A percentile compares a stretch with the other conserved stretches of the same genome.
phyloP scores from a whole-genome alignment of 2,888 invertebrate species.

The Scrobipalpa atriplicella region DNA sequence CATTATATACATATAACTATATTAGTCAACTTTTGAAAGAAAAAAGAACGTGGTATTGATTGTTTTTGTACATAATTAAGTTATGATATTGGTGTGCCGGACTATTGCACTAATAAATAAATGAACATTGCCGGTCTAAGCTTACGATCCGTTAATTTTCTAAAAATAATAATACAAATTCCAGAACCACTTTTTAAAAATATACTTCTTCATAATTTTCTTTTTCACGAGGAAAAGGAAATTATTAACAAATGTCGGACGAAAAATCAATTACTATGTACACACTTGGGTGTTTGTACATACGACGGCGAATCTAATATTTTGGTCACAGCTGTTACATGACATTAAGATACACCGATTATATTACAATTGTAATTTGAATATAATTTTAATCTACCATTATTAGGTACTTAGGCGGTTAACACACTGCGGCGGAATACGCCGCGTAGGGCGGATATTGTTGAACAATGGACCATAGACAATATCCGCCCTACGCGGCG shows the following conservation, averaged over 20 bases:
- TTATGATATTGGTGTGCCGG: constrained; percentile 16
- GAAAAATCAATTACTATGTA: neutral
- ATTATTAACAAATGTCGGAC: constrained; percentile 12
- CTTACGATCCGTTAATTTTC: constrained; percentile 9
- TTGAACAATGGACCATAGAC: too few relatives aligned
- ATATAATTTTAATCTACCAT: constrained; percentile 33
- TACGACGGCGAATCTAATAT: neutral
- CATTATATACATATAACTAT: constrained; percentile 80
- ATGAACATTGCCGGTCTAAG: constrained; percentile 2
- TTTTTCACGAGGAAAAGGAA: constrained; percentile 1
- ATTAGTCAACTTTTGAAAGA: constrained; percentile 47
- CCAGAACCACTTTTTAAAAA: constrained; percentile 19
- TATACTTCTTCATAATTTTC: constrained; percentile 17
- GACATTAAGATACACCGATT: constrained; percentile 15
- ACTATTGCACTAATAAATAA: constrained; percentile 27
- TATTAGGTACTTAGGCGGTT: constrained; percentile 36
- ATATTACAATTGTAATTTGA: constrained; percentile 26
- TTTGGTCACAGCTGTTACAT: constrained; percentile 23
- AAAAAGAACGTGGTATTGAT: constrained; percentile 23
- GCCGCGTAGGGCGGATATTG: too few relatives aligned
- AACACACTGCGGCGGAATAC: too few relatives aligned
- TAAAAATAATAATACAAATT: constrained; percentile 27
- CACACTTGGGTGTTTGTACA: constrained; percentile 4
- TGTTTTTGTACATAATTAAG: constrained; percentile 29
- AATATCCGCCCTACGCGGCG: too few relatives aligned